Base-by-base conservation (phyloP, 2,888 invertebrate species). In the Tenthredo notha region DNA sequence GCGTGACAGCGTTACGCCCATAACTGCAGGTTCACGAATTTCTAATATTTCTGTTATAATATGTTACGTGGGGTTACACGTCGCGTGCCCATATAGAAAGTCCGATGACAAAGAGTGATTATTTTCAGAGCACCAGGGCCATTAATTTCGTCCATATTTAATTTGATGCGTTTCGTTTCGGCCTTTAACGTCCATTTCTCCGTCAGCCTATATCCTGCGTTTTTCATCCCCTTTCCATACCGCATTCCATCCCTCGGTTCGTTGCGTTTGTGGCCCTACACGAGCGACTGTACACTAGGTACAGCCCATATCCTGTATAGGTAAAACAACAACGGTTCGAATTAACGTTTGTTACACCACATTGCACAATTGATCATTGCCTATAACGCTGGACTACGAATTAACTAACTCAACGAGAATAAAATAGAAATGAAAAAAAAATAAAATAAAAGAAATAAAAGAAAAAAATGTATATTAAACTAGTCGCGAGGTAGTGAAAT, bases 131-230 rank as follows among this genome's bases (percentile, higher is more conserved):
- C 9, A 18, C 29, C 83, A 50, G 83, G n/a, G 65, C 67, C 83
- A 83, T 83, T 83, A 83, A 83, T 83, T 83, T 83, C 83, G 83
- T 83, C 83, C 83, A 83, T 83, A 83, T 83, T 83, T 83, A 83
- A 83, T 83, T 83, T 70, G 67, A 83, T 83, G 83, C 83, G 83
- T 83, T 83, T 83, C 83, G 67, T 80, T 80, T 37, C 61, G 58
- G 61, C 2, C 80, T 80, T 80, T 80, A 61, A 61, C 80, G 50
- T 70, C 67, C 83, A 67, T 67, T 83, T 83, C 6, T 83, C 83
- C 83, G 29, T 6, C 80, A n/a, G 29, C 29, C 77, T 29, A 18
- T 29, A 47, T 61, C 50, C 29, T 18, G 15, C 33, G n/a, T 61
- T 40, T 80, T 80, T 61, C 80, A 80, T 40, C 80, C 61, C 80